Evolutionary conservation across 2,797 vertebrate genomes (phyloP).

Genomic region (Channallabes apus): DNA sequence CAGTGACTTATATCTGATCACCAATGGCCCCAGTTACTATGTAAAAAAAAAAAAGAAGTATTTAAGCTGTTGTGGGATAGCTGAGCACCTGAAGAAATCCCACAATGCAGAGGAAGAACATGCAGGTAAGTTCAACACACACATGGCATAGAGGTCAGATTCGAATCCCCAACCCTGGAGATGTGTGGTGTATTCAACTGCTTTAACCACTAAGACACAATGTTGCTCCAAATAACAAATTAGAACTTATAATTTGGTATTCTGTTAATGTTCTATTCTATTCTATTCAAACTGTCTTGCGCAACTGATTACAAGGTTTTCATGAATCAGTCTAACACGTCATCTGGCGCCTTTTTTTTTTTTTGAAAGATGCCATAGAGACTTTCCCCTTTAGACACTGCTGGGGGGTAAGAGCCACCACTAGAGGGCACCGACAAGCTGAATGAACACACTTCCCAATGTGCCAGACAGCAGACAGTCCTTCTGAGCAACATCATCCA

Average conservation of each 20-base stretch:
- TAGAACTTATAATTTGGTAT: not conserved
- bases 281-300: not conserved
- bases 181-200: too few species aligned
- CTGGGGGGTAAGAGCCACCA: conserved; percentile 33
- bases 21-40: not conserved
- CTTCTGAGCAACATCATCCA: not conserved
- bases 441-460: conserved; percentile 17
- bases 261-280: not conserved
- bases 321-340: not conserved
- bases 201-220: too few species aligned
- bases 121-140: too few species aligned
- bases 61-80: too few species aligned
- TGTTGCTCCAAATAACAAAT: not conserved
- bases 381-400: not conserved
- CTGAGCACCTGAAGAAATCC: too few species aligned
- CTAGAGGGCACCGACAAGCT: conserved; percentile 52
- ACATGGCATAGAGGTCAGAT: too few species aligned
- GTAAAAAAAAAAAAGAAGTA: not conserved
- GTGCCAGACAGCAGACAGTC: conserved; percentile 7
- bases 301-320: not conserved
- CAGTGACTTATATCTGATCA: not conserved
- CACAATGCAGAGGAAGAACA: too few species aligned
- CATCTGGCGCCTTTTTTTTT: not conserved
- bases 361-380: not conserved
- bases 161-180: too few species aligned